Evolutionary conservation across 2,113 vertebrate genomes (phyloP).

Genomic region (Laticauda colubrina): DNA sequence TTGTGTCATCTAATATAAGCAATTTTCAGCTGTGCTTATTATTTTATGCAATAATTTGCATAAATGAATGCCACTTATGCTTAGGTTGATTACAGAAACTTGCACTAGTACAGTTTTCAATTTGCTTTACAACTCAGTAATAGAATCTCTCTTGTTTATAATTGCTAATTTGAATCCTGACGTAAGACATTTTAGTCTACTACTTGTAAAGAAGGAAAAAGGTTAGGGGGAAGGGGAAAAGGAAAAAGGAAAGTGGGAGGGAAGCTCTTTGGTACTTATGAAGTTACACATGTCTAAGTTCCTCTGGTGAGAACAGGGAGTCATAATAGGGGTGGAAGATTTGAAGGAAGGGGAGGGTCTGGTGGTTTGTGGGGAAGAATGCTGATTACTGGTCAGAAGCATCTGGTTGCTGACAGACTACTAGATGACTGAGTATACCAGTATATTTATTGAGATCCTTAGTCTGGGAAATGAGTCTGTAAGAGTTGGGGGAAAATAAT

Average conservation of each 20-base stretch:
- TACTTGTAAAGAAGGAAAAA: not conserved
- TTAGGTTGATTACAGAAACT: conserved; percentile 4
- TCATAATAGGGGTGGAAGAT: not conserved
- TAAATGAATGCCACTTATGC: not conserved
- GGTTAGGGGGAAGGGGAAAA: not conserved
- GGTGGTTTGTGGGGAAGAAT: not conserved
- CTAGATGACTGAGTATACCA: not conserved
- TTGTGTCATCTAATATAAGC: not conserved
- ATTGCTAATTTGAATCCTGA: not conserved
- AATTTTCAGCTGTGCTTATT: not conserved
- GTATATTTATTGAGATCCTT: not conserved
- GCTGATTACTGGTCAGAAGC: not conserved
- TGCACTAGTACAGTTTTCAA: not conserved
- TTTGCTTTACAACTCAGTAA: not conserved
- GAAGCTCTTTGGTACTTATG: not conserved
- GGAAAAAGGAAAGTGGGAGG: not conserved
- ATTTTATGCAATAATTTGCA: conserved; percentile 9
- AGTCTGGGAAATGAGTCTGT: not conserved
- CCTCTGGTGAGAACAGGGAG: not conserved
- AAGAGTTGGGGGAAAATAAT: not conserved
- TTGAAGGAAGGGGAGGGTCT: not conserved
- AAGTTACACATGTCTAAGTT: not conserved
- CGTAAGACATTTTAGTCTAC: not conserved
- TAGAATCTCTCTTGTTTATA: not conserved
- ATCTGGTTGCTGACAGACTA: not conserved